Percentiles rank a stretch among this genome's conserved stretches.
These are phyloP conservation scores for Ectemnius continuus DNA, from an alignment of 2,888 invertebrate species.

Conservation along the genomic window DNA sequence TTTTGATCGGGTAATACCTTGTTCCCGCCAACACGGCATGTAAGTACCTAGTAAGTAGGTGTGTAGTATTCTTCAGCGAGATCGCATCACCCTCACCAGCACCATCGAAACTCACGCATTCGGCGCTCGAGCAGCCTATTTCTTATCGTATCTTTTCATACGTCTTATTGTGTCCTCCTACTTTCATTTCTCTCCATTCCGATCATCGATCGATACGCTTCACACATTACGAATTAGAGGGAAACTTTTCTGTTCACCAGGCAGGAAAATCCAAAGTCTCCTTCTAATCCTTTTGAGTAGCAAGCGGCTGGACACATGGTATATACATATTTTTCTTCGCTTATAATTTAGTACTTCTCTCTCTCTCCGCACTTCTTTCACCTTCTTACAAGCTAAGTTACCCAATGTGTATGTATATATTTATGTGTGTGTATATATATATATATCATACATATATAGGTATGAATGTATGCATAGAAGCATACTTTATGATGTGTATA, in stretches of 20 bases:
- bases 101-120: conserved; percentile 25
- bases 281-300: conserved; percentile 18
- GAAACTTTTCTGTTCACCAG: conserved; percentile 15
- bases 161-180: not conserved
- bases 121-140: conserved; percentile 49
- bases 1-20: conserved; percentile 27
- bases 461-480: conserved; percentile 54
- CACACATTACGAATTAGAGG: conserved; percentile 9
- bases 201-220: not conserved
- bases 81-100: conserved; percentile 9
- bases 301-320: conserved; percentile 30
- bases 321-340: conserved; percentile 10
- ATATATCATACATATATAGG: conserved; percentile 33
- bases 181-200: not conserved
- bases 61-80: conserved; percentile 21
- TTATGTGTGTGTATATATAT: not conserved
- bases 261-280: conserved; percentile 20
- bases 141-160: conserved; percentile 8
- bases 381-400: no score
- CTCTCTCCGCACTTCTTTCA: no score
- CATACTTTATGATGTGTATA: conserved; percentile 75
- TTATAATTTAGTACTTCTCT: not conserved
- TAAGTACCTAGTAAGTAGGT: no score
- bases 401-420: no score
- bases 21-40: conserved; percentile 18